phyloP scores from a whole-genome alignment of 1,140 invertebrate genomes.

The Cecropterus lyciades region DNA sequence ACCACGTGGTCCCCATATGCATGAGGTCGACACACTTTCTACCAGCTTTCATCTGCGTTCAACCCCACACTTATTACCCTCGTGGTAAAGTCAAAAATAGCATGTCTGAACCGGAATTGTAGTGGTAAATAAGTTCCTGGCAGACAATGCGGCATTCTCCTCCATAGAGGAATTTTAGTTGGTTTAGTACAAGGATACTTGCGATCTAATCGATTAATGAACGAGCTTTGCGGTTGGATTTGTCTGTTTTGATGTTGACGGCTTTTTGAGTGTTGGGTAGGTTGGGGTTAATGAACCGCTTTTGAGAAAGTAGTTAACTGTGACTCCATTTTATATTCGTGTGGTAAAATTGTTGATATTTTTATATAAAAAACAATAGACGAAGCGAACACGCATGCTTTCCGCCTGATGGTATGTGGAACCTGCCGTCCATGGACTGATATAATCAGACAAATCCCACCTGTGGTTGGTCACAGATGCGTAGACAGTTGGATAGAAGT shows the following conservation, averaged over 20 bases:
- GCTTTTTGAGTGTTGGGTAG: no score
- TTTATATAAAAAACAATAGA: no score
- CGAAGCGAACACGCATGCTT: no score
- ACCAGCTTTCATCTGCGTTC: slow-evolving; percentile 23
- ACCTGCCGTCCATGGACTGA: no score
- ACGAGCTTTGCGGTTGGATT: neutral
- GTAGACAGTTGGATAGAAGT: no score
- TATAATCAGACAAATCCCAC: no score
- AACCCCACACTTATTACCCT: slow-evolving; percentile 7
- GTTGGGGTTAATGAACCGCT: no score
- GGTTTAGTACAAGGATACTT: slow-evolving; percentile 9
- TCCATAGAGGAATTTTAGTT: slow-evolving; percentile 15
- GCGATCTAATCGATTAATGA: neutral
- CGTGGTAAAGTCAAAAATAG: slow-evolving; percentile 23
- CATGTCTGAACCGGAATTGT: neutral
- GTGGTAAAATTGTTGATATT: no score
- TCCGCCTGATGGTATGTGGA: no score
- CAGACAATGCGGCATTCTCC: slow-evolving; percentile 33
- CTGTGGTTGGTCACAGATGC: no score
- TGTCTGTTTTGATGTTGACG: neutral
- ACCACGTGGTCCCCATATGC: slow-evolving; percentile 51
- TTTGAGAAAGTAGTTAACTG: no score
- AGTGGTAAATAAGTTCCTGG: slow-evolving; percentile 18
- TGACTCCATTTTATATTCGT: no score
- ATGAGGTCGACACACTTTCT: slow-evolving; percentile 52